Evolutionary conservation across 30 jellyfish, hydroid and myxozoan species (phyloP).

Genomic region (Cassiopea andromeda): DNA sequence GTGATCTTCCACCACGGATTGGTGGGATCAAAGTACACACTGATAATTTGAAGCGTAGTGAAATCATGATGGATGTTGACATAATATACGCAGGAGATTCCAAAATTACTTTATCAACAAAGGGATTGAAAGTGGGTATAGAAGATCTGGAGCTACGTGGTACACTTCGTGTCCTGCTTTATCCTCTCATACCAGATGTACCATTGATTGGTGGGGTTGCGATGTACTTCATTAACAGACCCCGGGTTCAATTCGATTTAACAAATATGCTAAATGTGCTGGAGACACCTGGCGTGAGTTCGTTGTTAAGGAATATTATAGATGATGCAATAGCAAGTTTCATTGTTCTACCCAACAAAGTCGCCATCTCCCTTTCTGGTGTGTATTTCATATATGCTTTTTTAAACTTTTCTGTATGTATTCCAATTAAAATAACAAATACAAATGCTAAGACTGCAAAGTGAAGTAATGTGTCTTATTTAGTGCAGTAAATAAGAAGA

Average conservation of each 20-base stretch:
- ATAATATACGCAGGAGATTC: slow-evolving; percentile 77
- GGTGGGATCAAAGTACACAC: slow-evolving; percentile 74
- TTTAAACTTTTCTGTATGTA: no score
- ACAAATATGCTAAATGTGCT: slow-evolving; percentile 71
- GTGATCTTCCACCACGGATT: slow-evolving; percentile 77
- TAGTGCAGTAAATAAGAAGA: no score
- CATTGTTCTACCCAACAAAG: slow-evolving; percentile 73
- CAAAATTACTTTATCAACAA: slow-evolving; percentile 57
- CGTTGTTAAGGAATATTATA: slow-evolving; percentile 54
- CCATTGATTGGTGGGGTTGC: slow-evolving; percentile 77
- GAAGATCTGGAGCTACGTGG: slow-evolving; percentile 78
- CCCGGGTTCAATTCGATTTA: slow-evolving; percentile 60
- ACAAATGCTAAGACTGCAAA: no score
- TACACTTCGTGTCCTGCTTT: slow-evolving; percentile 62
- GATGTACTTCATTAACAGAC: slow-evolving; percentile 76
- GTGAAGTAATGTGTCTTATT: no score
- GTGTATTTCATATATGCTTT: neutral
- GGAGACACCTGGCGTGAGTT: slow-evolving; percentile 75
- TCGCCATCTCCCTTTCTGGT: slow-evolving; percentile 60
- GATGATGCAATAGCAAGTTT: slow-evolving; percentile 68
- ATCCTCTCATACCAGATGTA: slow-evolving; percentile 62
- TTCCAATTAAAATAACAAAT: no score
- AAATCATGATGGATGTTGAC: slow-evolving; percentile 69
- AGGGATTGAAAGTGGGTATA: slow-evolving; percentile 76
- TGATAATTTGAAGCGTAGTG: slow-evolving; percentile 69